These are phyloP conservation scores for Erebia epiphron DNA, from an alignment of 2,888 invertebrate species.

Conservation along the genomic window DNA sequence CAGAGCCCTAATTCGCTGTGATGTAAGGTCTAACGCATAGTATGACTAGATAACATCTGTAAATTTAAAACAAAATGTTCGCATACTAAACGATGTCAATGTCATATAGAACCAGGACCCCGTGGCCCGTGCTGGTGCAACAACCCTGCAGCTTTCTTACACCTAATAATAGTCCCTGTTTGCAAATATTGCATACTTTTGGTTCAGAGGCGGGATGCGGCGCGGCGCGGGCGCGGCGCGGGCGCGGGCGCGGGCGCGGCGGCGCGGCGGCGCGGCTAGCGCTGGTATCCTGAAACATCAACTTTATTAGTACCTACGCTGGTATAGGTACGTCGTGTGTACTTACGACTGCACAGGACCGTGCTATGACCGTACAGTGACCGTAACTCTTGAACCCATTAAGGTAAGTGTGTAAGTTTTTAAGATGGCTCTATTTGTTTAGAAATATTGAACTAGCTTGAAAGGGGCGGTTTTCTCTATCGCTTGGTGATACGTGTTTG, in stretches of 20 bases:
- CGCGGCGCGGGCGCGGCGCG: conserved; percentile 39
- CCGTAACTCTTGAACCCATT: no score
- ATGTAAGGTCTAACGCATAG: neutral
- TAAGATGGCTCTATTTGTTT: no score
- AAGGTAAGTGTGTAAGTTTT: no score
- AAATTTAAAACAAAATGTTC: neutral
- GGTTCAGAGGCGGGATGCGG: neutral
- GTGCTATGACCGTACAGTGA: neutral
- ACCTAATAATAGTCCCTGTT: neutral
- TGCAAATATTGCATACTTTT: conserved; percentile 12
- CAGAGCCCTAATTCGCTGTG: neutral
- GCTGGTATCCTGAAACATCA: conserved; percentile 62
- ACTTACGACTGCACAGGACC: neutral
- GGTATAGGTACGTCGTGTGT: no score
- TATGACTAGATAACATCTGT: no score
- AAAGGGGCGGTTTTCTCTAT: no score
- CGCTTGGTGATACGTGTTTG: no score
- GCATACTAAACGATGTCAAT: neutral
- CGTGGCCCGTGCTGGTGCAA: no score
- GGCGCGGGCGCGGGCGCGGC: conserved; percentile 39
- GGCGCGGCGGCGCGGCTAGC: conserved; percentile 53
- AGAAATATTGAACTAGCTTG: no score
- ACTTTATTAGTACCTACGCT: neutral
- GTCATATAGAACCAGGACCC: neutral
- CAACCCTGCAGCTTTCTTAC: neutral